phyloP scores from a whole-genome alignment of 1,140 invertebrate species.

The Galleria mellonella region DNA sequence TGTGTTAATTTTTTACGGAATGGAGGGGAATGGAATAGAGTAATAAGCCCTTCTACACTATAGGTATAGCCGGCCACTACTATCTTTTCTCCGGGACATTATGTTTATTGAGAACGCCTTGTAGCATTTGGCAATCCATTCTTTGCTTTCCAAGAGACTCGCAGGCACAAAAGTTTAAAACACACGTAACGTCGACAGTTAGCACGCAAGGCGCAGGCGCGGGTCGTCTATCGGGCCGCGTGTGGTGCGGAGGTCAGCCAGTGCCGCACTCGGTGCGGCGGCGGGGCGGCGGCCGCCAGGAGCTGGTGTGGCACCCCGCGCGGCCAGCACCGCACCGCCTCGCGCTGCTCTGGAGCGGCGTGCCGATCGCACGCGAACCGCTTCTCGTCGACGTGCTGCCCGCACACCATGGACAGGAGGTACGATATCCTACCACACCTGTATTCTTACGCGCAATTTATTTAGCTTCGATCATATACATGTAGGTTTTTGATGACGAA shows the following conservation, averaged over 20 bases:
- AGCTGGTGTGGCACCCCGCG: slow-evolving; percentile 91
- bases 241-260: slow-evolving; percentile 85
- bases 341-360: slow-evolving; percentile 85
- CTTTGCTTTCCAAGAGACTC: too few species aligned
- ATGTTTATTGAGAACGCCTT: too few species aligned
- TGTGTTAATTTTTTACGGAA: too few species aligned
- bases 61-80: too few species aligned
- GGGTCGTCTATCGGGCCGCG: slow-evolving; percentile 85
- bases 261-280: slow-evolving; percentile 87
- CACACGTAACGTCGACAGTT: slow-evolving; percentile 68
- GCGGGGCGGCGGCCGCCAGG: slow-evolving; percentile 80
- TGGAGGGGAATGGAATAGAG: too few species aligned
- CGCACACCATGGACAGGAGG: slow-evolving; percentile 81
- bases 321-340: slow-evolving; percentile 88
- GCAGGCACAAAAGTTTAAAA: too few species aligned
- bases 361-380: slow-evolving; percentile 77
- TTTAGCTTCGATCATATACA: too few species aligned
- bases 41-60: too few species aligned
- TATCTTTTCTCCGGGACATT: too few species aligned
- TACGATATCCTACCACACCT: slow-evolving; percentile 35
- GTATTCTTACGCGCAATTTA: too few species aligned
- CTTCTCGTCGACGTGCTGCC: slow-evolving; percentile 72
- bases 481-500: too few species aligned
- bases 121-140: too few species aligned
- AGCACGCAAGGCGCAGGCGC: slow-evolving; percentile 85